A percentile compares a stretch with the other conserved stretches of the same genome.
Conservation (phyloP, 2,888 invertebrate species). For the Coremacera marginata region DNA sequence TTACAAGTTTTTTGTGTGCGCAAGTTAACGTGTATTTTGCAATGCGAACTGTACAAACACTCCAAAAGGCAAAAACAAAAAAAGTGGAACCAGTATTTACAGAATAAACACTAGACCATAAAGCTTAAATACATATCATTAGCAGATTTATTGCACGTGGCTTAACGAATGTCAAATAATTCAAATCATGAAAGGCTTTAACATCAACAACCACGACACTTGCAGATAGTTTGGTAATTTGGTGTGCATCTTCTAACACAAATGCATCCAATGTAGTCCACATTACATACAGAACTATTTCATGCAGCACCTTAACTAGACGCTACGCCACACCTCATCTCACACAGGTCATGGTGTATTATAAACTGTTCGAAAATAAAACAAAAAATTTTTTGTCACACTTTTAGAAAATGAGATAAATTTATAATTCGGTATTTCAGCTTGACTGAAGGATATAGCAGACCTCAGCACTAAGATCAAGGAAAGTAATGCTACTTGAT, state of each 20-base stretch:
- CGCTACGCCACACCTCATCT: conserved; percentile 25
- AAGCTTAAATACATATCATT: conserved; percentile 28
- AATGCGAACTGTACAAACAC: conserved; percentile 19
- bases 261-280: conserved; percentile 6
- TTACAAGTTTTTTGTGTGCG: not conserved
- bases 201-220: conserved; percentile 7
- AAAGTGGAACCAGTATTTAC: conserved; percentile 1
- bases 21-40: not conserved
- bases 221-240: conserved; percentile 6
- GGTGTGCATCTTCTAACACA: not conserved
- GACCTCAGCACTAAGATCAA: too few relatives aligned
- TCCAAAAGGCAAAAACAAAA: not conserved
- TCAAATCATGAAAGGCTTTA: conserved; percentile 49
- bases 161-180: conserved; percentile 62
- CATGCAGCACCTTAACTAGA: not conserved
- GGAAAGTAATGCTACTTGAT: too few relatives aligned
- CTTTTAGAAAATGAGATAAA: too few relatives aligned
- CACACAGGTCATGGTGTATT: not conserved
- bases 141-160: conserved; percentile 58
- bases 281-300: conserved; percentile 17
- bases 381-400: too few relatives aligned
- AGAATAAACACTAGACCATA: conserved; percentile 29
- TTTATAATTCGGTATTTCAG: too few relatives aligned
- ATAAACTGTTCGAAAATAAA: not conserved
- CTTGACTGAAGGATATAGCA: too few relatives aligned